These are phyloP conservation scores for Papilio elwesi DNA, from an alignment of 2,888 invertebrate species.

Conservation along the genomic window DNA sequence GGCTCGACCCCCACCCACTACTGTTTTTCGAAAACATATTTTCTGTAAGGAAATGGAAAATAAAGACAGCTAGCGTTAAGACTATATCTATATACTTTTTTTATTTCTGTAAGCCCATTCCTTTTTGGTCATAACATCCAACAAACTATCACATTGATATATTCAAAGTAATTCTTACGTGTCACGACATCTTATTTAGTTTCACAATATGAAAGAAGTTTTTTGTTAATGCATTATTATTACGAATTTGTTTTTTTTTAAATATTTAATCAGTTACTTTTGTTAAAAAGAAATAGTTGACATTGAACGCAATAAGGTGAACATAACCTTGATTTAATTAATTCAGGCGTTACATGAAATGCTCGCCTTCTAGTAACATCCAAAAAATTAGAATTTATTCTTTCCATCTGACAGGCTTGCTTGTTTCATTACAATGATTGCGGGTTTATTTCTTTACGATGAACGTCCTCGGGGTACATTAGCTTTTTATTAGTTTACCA, in stretches of 20 bases:
- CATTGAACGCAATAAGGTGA: not conserved
- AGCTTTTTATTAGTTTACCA: no score
- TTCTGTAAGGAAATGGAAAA: constrained; percentile 84
- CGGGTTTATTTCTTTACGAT: no score
- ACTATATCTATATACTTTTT: constrained; percentile 60
- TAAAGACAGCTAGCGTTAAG: constrained; percentile 85
- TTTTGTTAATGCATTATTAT: no score
- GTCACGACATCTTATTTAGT: no score
- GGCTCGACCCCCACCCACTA: constrained; percentile 70
- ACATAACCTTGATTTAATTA: not conserved
- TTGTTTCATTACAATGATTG: no score
- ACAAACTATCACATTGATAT: no score
- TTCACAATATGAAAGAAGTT: no score
- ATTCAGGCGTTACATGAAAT: not conserved
- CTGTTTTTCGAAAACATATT: constrained; percentile 80
- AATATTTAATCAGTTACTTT: constrained; percentile 9
- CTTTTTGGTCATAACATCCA: not conserved
- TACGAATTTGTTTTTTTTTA: not conserved
- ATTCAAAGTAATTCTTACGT: no score
- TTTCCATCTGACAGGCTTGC: no score
- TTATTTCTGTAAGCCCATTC: constrained; percentile 49
- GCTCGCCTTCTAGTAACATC: not conserved
- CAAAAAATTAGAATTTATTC: not conserved
- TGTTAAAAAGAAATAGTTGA: not conserved
- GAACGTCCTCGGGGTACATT: no score